Conservation (phyloP, 2,797 vertebrate genomes). For the Hipposideros larvatus region DNA sequence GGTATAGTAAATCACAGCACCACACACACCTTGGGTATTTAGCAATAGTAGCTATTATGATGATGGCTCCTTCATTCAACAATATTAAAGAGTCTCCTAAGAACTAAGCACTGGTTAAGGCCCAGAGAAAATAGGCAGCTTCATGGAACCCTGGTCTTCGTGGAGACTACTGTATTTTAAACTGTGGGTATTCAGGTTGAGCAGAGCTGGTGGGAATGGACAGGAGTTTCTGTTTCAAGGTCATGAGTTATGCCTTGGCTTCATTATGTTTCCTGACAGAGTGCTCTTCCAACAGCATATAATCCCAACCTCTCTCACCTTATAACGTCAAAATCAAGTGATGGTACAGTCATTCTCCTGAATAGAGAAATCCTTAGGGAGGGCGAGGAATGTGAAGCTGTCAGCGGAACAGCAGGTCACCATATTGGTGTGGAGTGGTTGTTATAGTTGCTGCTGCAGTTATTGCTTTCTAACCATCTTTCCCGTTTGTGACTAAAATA, state of each 20-base stretch:
- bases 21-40: not conserved
- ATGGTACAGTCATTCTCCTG: not conserved
- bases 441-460: not conserved
- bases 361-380: not conserved
- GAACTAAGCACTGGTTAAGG: not conserved
- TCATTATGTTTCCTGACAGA: not conserved
- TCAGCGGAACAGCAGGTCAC: not conserved
- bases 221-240: not conserved
- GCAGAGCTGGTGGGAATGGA: not conserved
- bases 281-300: not conserved
- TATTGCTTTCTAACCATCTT: not conserved
- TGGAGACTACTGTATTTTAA: not conserved
- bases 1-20: not conserved
- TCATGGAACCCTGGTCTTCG: not conserved
- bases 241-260: not conserved
- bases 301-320: not conserved
- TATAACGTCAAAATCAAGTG: not conserved
- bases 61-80: not conserved
- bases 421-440: not conserved
- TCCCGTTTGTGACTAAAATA: slow-evolving; percentile 10
- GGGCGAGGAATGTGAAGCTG: not conserved
- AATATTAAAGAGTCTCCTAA: not conserved
- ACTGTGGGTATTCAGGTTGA: not conserved
- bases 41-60: not conserved
- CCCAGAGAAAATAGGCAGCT: not conserved